These are phyloP conservation scores for Enteromius unitaeniatus DNA, from an alignment of 2,797 vertebrate genomes.

Conservation along the genomic window DNA sequence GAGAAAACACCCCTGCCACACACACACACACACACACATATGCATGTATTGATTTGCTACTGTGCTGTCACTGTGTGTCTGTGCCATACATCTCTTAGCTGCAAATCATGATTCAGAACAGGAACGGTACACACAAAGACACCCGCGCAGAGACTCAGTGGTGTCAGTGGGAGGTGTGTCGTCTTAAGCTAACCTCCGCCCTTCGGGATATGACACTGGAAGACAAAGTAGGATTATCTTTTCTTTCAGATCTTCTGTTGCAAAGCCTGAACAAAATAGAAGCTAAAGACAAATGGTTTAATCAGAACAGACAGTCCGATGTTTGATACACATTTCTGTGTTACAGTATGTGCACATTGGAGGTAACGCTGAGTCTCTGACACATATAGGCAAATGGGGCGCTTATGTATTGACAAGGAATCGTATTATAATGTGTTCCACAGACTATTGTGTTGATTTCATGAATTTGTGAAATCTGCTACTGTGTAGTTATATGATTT, in stretches of 20 bases:
- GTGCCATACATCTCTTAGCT: conserved; percentile 41
- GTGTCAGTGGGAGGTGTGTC: conserved; percentile 36
- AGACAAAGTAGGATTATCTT: conserved; percentile 45
- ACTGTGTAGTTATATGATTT: neutral
- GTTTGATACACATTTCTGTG: conserved; percentile 4
- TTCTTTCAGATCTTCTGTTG: conserved; percentile 26
- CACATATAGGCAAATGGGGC: neutral
- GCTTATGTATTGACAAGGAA: too few relatives aligned
- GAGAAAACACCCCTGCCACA: conserved; percentile 44
- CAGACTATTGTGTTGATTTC: conserved; percentile 1
- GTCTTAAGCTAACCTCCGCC: conserved; percentile 39
- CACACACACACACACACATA: conserved; percentile 21
- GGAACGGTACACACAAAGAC: conserved; percentile 33
- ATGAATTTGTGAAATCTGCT: neutral
- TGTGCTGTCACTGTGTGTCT: conserved; percentile 38
- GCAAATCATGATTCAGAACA: conserved; percentile 55
- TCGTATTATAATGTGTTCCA: neutral
- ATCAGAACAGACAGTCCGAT: conserved; percentile 10
- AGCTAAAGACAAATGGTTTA: conserved; percentile 17
- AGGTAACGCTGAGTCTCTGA: neutral
- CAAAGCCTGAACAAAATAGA: conserved; percentile 17
- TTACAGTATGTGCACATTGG: neutral
- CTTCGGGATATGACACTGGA: conserved; percentile 37
- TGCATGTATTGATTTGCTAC: conserved; percentile 35
- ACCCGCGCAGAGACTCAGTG: conserved; percentile 27